These are phyloP conservation scores for Callipepla californica DNA, from an alignment of 2,113 vertebrate species.

Conservation along the genomic window DNA sequence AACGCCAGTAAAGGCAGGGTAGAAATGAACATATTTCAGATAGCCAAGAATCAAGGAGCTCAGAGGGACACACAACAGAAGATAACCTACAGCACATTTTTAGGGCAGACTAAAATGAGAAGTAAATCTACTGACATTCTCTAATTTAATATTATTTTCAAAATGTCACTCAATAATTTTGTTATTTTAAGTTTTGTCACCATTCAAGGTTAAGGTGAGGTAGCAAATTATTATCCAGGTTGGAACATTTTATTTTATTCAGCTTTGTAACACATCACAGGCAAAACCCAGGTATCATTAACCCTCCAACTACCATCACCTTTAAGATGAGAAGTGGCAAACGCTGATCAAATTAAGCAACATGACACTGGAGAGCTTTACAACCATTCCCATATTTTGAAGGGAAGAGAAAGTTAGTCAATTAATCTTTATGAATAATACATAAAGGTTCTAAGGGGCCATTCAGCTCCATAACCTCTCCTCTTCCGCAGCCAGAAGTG, in stretches of 20 bases:
- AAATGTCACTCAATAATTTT: not conserved
- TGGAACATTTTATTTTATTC: not conserved
- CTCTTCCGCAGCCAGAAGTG: not conserved
- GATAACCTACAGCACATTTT: not conserved
- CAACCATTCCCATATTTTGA: not conserved
- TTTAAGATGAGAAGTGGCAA: not conserved
- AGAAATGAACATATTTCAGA: not conserved
- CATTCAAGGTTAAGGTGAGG: not conserved
- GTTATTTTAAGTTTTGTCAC: not conserved
- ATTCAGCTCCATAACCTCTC: not conserved
- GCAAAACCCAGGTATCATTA: not conserved
- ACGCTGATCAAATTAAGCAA: not conserved
- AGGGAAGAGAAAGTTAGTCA: not conserved
- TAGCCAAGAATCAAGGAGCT: not conserved
- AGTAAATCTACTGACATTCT: not conserved
- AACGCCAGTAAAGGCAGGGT: not conserved
- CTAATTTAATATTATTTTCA: not conserved
- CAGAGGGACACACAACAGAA: not conserved
- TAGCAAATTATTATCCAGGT: not conserved
- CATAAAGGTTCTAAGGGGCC: not conserved
- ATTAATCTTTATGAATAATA: not conserved
- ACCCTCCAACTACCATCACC: not conserved
- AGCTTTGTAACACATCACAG: not conserved
- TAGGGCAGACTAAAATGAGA: not conserved
- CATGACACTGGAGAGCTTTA: fast-evolving